Base-by-base conservation (phyloP, 2,113 vertebrate species). In the Myxocyprinus asiaticus region DNA sequence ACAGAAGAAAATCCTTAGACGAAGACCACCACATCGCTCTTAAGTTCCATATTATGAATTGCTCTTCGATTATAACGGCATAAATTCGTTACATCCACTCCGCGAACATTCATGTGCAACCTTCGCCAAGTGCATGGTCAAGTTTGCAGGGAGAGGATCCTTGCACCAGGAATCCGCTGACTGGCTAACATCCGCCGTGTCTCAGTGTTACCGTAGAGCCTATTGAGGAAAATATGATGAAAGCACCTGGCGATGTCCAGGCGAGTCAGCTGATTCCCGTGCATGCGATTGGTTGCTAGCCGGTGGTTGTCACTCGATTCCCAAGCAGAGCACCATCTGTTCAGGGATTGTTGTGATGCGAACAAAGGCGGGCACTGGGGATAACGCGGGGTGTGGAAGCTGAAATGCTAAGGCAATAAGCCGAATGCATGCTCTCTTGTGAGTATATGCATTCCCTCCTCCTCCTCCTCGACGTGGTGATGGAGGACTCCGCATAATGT, bases 161-260 rank as follows among this genome's bases (percentile, higher is more conserved):
- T 66, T 62, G 65, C 76, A 86, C 85, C 88, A 83, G 89, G 88
- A 81, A 53, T 58, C 63, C 72, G 67, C 44, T 65, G 78, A 64
- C 85, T 82, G 66, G 82, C 43, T 80, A 70, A 81, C 73, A 82
- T 63, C 86, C 67, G 22, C 22, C 1, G 22, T 33, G 22, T 33
- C 22, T 33, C 22, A 1, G 86, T 88, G 88, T 79, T 82, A 87
- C 82, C 33, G 87, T 82, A 62, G 69, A 80, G 11, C 82, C 82
- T 82, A 90, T 87, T 85, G 85, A 85, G 56, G 86, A 83, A 86
- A 79, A 81, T 88, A 85, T 81, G 83, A 88, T 88, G 85, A 91
- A 91, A 92, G 94, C 94, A 94, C 94, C 95, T 95, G 94, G 92
- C 91, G 91, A 90, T 92, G 92, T 92, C 91, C 92, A 88, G 90